Evolutionary conservation across 2,113 vertebrate genomes (phyloP).

Genomic region (Beaufortia kweichowensis): DNA sequence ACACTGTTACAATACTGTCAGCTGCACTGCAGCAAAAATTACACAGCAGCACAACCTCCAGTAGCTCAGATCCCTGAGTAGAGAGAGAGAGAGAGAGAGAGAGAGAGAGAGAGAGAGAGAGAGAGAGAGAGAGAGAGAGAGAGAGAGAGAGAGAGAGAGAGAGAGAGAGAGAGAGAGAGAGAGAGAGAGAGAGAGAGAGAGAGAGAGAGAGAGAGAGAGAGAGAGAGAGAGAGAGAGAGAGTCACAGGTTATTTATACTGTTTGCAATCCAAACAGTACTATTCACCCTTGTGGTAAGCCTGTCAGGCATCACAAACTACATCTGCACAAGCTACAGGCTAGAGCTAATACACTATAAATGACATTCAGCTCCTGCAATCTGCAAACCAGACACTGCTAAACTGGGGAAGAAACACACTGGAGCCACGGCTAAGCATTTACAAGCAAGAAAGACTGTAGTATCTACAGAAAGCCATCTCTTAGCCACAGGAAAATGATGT

Average conservation of each 20-base stretch:
- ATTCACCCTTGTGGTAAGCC: not conserved
- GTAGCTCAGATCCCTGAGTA: slow-evolving; percentile 61
- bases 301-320: slow-evolving; percentile 22
- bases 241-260: slow-evolving; percentile 50
- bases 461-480: too few relatives aligned
- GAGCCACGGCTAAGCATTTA: too few relatives aligned
- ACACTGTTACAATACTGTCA: slow-evolving; percentile 84
- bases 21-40: slow-evolving; percentile 95
- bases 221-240: slow-evolving; percentile 38
- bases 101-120: slow-evolving; percentile 33
- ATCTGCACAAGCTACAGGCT: slow-evolving; percentile 11
- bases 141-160: slow-evolving; percentile 49
- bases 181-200: slow-evolving; percentile 55
- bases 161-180: slow-evolving; percentile 47
- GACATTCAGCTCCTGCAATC: slow-evolving; percentile 23
- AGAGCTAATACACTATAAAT: slow-evolving; percentile 35
- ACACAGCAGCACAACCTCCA: slow-evolving; percentile 78
- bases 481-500: too few relatives aligned
- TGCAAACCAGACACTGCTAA: slow-evolving; percentile 26
- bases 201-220: slow-evolving; percentile 53
- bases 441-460: too few relatives aligned
- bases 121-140: slow-evolving; percentile 54
- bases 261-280: slow-evolving; percentile 45
- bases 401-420: not conserved
- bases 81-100: slow-evolving; percentile 53